phyloP scores from a whole-genome alignment of 2,113 vertebrate genomes.

The Ceyx cyanopectus region DNA sequence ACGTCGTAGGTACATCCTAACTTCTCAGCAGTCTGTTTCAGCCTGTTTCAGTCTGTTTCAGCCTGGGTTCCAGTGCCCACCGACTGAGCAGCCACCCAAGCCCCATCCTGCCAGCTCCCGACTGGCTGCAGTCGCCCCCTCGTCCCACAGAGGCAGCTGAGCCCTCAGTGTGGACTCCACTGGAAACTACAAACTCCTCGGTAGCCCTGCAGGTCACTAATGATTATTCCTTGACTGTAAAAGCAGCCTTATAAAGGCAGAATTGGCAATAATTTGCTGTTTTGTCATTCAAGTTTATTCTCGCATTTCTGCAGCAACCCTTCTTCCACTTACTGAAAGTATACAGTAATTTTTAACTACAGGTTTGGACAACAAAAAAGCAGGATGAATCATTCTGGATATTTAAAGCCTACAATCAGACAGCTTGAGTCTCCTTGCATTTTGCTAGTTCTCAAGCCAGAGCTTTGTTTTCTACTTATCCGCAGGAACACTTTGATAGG shows the following conservation, averaged over 20 bases:
- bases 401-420: conserved; percentile 72
- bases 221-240: no score
- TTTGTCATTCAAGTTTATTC: background rate
- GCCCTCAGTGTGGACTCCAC: no score
- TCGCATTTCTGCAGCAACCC: conserved; percentile 48
- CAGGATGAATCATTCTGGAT: conserved; percentile 61
- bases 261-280: no score
- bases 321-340: conserved; percentile 63
- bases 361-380: conserved; percentile 65
- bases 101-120: no score
- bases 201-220: no score
- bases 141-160: no score
- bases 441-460: conserved; percentile 49
- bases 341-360: conserved; percentile 66
- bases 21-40: conserved; percentile 10
- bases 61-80: no score
- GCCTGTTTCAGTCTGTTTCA: background rate
- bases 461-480: conserved; percentile 54
- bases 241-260: no score
- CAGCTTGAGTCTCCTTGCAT: conserved; percentile 56
- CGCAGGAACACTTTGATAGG: background rate
- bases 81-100: no score
- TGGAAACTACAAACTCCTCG: no score
- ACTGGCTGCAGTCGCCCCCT: no score
- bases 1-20: background rate